A percentile compares a stretch with the other conserved stretches of the same genome.
Evolutionary conservation across 2,888 invertebrate species (phyloP).

Genomic region (Microplitis deprimator): DNA sequence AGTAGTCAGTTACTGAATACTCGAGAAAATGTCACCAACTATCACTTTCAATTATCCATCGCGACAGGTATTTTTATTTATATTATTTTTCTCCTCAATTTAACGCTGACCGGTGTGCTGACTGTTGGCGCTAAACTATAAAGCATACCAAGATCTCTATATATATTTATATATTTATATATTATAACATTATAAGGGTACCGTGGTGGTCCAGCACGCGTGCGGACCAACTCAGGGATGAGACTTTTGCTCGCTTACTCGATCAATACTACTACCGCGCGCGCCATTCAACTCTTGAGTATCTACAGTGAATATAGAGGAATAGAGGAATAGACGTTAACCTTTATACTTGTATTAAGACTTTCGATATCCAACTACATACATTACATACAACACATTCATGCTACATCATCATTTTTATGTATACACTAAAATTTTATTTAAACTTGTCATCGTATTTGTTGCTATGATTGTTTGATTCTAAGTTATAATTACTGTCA

Average conservation of each 20-base stretch:
- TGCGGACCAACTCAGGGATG: conserved; percentile 27
- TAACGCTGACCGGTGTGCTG: background rate
- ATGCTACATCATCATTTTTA: background rate
- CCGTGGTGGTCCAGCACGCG: background rate
- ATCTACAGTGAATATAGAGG: conserved; percentile 33
- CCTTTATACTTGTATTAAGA: conserved; percentile 19
- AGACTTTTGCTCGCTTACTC: conserved; percentile 26
- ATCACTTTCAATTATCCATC: conserved; percentile 23
- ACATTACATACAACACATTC: background rate
- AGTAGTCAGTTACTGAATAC: background rate
- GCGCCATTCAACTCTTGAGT: conserved; percentile 44
- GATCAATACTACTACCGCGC: conserved; percentile 44
- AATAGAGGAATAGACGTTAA: conserved; percentile 31
- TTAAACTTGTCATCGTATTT: no score
- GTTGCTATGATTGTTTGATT: no score
- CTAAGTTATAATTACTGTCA: no score
- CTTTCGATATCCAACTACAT: background rate
- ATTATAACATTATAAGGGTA: background rate
- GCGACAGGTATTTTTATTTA: background rate
- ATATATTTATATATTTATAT: no score
- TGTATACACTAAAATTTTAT: background rate
- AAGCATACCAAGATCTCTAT: background rate
- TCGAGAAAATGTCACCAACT: background rate
- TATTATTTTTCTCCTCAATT: background rate
- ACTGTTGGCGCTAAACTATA: background rate